Base-by-base conservation (phyloP, 2,797 vertebrate genomes). In the Babyrousa celebensis region DNA sequence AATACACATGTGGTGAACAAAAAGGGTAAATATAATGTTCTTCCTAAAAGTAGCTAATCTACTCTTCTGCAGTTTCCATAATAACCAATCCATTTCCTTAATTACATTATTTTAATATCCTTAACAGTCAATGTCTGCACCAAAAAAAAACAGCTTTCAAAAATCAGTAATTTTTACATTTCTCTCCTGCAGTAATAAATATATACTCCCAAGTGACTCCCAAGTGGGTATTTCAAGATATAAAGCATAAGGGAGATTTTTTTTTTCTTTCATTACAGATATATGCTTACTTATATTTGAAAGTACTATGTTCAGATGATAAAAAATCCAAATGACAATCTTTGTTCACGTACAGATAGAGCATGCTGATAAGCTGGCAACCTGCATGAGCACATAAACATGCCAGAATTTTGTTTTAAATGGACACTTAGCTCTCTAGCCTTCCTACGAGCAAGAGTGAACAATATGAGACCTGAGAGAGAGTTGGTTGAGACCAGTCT, bases 101-200 rank as follows among this genome's bases (percentile, higher is more conserved):
- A 91, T 72, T 75, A 72, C 72, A 67, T 48, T 80, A 90, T 87
- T 91, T 96, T 83, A 83, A 72, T 68, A 91, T 83, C 10, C 21
- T 58, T 67, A 72, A 72, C 54, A 84, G 60, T 91, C 56, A 91
- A 20, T 29, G 10, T 93, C 74, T 68, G 14, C n/a, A 85, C 67
- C 79, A 75, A 94, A 85, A 84, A n/a, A 79, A 40, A 62, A 1
- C 40, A 68, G 1, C 0, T 54, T 71, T 86, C 32, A 90, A 23
- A 23, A 63, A 11, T 63, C 21, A 85, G 74, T 12, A 40, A 25
- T 58, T 32, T 89, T 85, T 65, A 63, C 5, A 58, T 72, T 75
- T 86, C 48, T 85, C 43, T 95, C 43, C 71, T 65, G 12, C 8
- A 93, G 12, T 40, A 72, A 29, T 75, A 93, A 93, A 43, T 86